These are phyloP conservation scores for Apis mellifera DNA, from an alignment of 1,140 invertebrate genomes.

Conservation along the genomic window Amel_HAv3.1 CM009931.2:22067001-22067500, in stretches of 20 bases:
- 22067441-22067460: background rate
- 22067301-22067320: conserved; percentile 52
- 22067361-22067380: conserved; percentile 12
- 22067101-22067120: conserved; percentile 43
- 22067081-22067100: conserved; percentile 19
- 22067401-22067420: background rate
- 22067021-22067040: background rate
- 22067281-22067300: conserved; percentile 60
- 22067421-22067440: too few relatives aligned
- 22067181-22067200: conserved; percentile 64
- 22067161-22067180: conserved; percentile 36
- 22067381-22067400: background rate
- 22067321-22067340: conserved; percentile 57
- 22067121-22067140: conserved; percentile 49
- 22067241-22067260: conserved; percentile 46
- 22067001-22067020: background rate
- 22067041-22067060: too few relatives aligned
- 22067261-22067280: conserved; percentile 43
- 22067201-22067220: conserved; percentile 45
- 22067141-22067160: conserved; percentile 46
- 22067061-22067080: background rate
- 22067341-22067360: conserved; percentile 52
- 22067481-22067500: background rate
- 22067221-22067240: conserved; percentile 9
- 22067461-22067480: background rate